Evolutionary conservation across 1,140 invertebrate species (phyloP).

Genomic region (Drosophila rufa): DNA sequence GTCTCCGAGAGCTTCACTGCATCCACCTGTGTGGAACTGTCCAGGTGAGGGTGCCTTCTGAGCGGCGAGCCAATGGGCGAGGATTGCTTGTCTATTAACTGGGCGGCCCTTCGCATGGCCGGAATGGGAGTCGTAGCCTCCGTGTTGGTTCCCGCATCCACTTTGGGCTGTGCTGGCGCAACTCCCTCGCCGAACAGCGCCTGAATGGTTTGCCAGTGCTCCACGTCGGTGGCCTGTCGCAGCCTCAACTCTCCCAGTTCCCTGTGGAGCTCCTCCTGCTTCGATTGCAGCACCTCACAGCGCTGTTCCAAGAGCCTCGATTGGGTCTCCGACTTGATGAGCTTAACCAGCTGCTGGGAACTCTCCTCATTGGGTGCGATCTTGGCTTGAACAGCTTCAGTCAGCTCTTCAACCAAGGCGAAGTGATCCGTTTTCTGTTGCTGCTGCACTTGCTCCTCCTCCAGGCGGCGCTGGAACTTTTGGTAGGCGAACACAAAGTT

Average conservation of each 20-base stretch:
- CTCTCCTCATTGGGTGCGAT: slow-evolving; percentile 52
- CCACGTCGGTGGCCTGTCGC: slow-evolving; percentile 59
- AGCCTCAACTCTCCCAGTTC: slow-evolving; percentile 63
- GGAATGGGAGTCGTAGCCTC: slow-evolving; percentile 60
- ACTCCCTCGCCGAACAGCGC: slow-evolving; percentile 62
- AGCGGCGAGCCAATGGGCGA: slow-evolving; percentile 74
- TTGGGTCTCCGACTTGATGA: slow-evolving; percentile 78
- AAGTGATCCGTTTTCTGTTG: slow-evolving; percentile 6
- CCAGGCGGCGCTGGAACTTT: slow-evolving; percentile 55
- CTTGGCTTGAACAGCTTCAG: slow-evolving; percentile 42
- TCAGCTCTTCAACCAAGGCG: slow-evolving; percentile 29
- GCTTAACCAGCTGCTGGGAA: slow-evolving; percentile 73
- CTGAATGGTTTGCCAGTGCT: slow-evolving; percentile 82
- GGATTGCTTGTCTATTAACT: slow-evolving; percentile 67
- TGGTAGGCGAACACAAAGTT: slow-evolving; percentile 79
- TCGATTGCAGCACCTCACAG: slow-evolving; percentile 55
- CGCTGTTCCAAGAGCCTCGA: slow-evolving; percentile 67
- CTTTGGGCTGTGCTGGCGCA: not conserved
- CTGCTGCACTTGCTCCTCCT: slow-evolving; percentile 39
- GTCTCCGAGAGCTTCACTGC: slow-evolving; percentile 42
- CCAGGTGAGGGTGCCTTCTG: slow-evolving; percentile 3
- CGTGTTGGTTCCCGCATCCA: slow-evolving; percentile 69
- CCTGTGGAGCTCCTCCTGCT: slow-evolving; percentile 49
- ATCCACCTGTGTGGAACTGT: slow-evolving; percentile 33
- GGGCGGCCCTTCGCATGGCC: slow-evolving; percentile 59